phyloP scores from a whole-genome alignment of 2,797 vertebrate species.

The Pangasius mekongensis region DNA sequence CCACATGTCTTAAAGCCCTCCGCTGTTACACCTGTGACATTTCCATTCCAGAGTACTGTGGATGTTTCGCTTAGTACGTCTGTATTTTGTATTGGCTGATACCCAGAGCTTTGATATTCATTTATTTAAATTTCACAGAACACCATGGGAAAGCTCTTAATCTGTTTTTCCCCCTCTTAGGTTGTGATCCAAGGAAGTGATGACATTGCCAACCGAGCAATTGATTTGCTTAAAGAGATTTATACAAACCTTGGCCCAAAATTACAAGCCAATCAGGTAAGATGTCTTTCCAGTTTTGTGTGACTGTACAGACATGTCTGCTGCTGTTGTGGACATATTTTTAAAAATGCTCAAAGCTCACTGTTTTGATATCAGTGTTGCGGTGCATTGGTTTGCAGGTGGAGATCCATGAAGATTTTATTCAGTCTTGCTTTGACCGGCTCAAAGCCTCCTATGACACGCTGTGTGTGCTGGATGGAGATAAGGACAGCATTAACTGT shows the following conservation, averaged over 20 bases:
- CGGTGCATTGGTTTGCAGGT: conserved; percentile 75
- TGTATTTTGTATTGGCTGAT: not conserved
- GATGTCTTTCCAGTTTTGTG: not conserved
- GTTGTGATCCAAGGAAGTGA: conserved; percentile 99
- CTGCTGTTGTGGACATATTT: not conserved
- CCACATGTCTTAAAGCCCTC: too few species aligned
- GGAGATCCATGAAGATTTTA: conserved; percentile 99
- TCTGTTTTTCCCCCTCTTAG: conserved; percentile 65
- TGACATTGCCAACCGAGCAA: conserved; percentile 96
- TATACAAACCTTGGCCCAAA: conserved; percentile 99
- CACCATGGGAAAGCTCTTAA: not conserved
- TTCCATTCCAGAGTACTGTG: not conserved
- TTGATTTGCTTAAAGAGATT: conserved; percentile 98
- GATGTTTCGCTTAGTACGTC: not conserved
- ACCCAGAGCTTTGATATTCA: not conserved
- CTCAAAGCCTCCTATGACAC: conserved; percentile 98
- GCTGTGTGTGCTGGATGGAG: conserved; percentile 95
- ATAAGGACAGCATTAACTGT: conserved; percentile 99
- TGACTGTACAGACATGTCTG: not conserved
- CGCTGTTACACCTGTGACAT: not conserved
- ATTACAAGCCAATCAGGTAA: conserved; percentile 98
- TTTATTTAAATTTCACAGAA: not conserved
- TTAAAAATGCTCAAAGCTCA: not conserved
- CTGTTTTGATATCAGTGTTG: not conserved
- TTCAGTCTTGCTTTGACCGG: conserved; percentile 99